Base-by-base conservation (phyloP, 2,113 vertebrate species). In the Epinephelus moara region DNA sequence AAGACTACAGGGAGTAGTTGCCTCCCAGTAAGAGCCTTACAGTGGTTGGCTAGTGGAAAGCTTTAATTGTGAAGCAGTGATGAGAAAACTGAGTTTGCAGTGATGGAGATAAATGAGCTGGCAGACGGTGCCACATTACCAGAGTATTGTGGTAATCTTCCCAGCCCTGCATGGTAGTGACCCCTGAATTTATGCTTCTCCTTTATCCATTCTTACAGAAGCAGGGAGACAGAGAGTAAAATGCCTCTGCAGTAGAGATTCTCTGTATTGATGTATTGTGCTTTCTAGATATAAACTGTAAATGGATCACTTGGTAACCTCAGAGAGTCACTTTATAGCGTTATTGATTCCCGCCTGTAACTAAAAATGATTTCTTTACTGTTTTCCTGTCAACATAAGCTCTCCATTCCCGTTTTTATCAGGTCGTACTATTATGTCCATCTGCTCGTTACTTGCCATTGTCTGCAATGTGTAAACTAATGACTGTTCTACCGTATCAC, bases 311-410 rank as follows among this genome's bases (percentile, higher is more conserved):
- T 85, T 19, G 71, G 40, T 83, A 47, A 85, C 84, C 86, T 78
- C 71, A 15, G 62, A 71, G 63, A 80, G 72, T 50, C 57, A 45
- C 55, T 78, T 72, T 30, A 37, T 61, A 5, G 37, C 23, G 27
- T 73, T 75, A 91, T 90, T 63, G 87, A 84, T 88, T 81, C 53
- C 53, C 49, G 13, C 21, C 18, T 55, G 23, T 61, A 55, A 56
- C 25, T 10, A 18, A 72, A 81, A 73, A 61, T 21, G 25, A 75
- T 86, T 76, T 64, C 13, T 56, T 74, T 14, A n/a, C 42, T 30
- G 13, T 55, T 77, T 72, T 76, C n/a, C 56, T 53, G 64, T 75
- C 81, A 50, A 25, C 52, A 56, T 47, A 47, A 64, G 57, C 80
- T 49, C 74, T 4, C 30, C 11, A 7, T 25, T 57, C 52, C 21